Conservation (phyloP, 2,797 vertebrate species). For the Graptemys geographica region DNA sequence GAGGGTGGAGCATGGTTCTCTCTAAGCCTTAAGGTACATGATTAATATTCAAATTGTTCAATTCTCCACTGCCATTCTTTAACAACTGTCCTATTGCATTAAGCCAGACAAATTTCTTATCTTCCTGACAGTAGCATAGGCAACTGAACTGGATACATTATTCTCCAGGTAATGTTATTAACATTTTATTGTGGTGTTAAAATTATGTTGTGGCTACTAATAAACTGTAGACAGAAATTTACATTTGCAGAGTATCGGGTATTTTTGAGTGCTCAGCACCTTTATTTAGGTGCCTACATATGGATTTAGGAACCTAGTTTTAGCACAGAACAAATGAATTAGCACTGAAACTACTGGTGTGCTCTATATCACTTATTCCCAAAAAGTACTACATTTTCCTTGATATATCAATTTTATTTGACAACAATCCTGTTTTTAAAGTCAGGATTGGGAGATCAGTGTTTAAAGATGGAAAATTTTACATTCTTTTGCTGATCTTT, state of each 20-base stretch:
- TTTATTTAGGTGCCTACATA: not conserved
- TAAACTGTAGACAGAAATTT: not conserved
- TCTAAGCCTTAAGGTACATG: rapidly evolving
- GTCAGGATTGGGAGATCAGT: constrained; percentile 17
- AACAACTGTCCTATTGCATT: not conserved
- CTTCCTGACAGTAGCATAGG: constrained; percentile 23
- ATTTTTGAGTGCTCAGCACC: not conserved
- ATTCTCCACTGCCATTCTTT: not conserved
- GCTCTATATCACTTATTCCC: not conserved
- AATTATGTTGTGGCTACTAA: constrained; percentile 7
- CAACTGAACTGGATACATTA: constrained; percentile 20
- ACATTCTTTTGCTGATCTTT: not conserved
- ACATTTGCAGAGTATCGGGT: not conserved
- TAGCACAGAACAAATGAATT: not conserved
- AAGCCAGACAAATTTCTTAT: constrained; percentile 3
- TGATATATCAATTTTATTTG: not conserved
- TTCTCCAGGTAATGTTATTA: constrained; percentile 36
- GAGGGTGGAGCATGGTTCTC: rapidly evolving
- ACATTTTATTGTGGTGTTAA: constrained; percentile 24
- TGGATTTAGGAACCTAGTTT: no score
- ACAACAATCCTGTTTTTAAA: constrained; percentile 21
- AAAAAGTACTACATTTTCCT: not conserved
- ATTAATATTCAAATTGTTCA: rapidly evolving
- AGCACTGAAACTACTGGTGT: not conserved
- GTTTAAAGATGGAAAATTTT: not conserved